Base-by-base conservation (phyloP, 2,888 invertebrate genomes). In the Hirtodrosophila duncani region DNA sequence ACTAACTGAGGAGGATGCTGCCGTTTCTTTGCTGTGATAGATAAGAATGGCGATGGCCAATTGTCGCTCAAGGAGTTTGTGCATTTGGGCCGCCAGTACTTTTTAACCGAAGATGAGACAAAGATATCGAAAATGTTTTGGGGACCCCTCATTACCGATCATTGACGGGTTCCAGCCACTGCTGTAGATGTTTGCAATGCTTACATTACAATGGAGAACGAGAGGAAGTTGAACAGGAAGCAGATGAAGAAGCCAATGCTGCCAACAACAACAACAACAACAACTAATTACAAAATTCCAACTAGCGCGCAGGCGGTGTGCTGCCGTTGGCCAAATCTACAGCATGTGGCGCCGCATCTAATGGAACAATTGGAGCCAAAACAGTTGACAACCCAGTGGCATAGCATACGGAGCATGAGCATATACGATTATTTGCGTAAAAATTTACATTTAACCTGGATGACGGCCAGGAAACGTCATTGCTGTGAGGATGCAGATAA, bases 41-140 rank as follows among this genome's bases (percentile, higher is more conserved):
- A 95, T 81, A 90, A 89, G 44, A 94, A 95, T 82, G 90, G 90
- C 84, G 94, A 95, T 82, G 94, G 94, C 29, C 92, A 91, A 85
- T 84, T 95, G 44, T 92, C 92, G 11, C 83, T 91, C 48, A 91
- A 93, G 82, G 95, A 95, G 85, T 95, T 95, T 82, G 91, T 94
- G 14, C 92, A 91, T 80, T 89, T 94, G 49, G 95, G 95, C 16
- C 91, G 92, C 53, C 94, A 95, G 62, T 95, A 92, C 85, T 94
- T 95, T 87, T 87, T 92, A 39, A 91, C 93, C 0, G 93, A 94
- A 82, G 92, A 95, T 83, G 91, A 93, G 68, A 89, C 88, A 2
- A 90, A 89, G 65, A 92, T 94, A 53, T 94, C 94, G 72, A 94
- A 92, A 87, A 92, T 93, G 89, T 95, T 95, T 82, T 95, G 94